Evolutionary conservation across 2,797 vertebrate species (phyloP), one percentile per base, ranked within the genome.

Genomic region (Sebastes wilsoni): DNA sequence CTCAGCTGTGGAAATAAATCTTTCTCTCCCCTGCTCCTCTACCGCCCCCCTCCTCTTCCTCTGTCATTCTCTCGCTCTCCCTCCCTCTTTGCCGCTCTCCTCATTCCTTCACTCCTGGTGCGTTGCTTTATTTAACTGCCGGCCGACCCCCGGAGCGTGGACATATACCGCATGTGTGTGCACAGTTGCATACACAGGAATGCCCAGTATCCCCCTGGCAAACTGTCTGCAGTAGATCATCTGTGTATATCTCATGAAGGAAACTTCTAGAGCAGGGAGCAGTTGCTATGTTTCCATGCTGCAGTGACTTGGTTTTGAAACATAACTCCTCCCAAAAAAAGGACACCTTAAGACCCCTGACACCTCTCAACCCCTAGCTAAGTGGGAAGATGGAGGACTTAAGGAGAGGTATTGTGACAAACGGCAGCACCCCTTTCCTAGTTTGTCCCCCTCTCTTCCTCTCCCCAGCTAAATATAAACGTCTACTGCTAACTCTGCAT

Each of bases 1-100:
- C 84, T 94, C 95, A 95, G 94, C 95, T 95, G 94, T 94, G 93
- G 89, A 94, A 90, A 95, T 95, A 94, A 95, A 94, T 94, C 93
- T 91, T 87, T 82, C 86, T 69, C 67, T 30, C 82, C 56, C 66
- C 59, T 42, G n/a, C 70, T 36, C 64, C 70, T 46, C 85, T 12
- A 23, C 79, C 87, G 6, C 88, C 78, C 85, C 91, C 87, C 78
- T 81, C 89, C 56, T 75, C 74, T 49, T 84, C 81, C 85, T 69
- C 81, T 83, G 69, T 81, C 87, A 89, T 88, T 85, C 87, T 79
- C 85, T 73, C 69, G n/a, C 82, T 36, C 86, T 74, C 90, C 77
- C 91, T 58, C 87, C 74, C 88, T 67, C 62, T 70, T 59, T 36
- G 32, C 65, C 73, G 49, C 85, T 13, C 73, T 12, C 74, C 72